These are phyloP conservation scores for Hydrolagus colliei DNA, from an alignment of 2,797 vertebrate genomes.

Conservation along the genomic window DNA sequence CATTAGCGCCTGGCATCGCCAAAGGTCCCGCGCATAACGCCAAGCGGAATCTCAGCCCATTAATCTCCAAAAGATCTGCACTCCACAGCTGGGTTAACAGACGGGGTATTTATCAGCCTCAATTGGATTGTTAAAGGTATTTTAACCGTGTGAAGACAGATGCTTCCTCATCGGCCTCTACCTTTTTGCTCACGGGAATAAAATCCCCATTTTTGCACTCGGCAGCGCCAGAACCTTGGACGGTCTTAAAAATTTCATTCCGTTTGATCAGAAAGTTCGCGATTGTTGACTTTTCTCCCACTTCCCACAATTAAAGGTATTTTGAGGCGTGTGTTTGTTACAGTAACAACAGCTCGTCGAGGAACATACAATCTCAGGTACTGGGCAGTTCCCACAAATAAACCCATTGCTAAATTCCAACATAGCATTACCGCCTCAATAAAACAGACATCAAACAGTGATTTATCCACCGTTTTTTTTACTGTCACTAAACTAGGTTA, in stretches of 20 bases:
- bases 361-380: background rate
- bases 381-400: background rate
- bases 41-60: too few species aligned
- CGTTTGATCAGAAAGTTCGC: background rate
- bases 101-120: too few species aligned
- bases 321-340: background rate
- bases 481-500: background rate
- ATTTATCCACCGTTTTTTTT: slow-evolving; percentile 1
- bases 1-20: too few species aligned
- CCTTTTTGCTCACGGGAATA: background rate
- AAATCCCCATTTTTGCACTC: background rate
- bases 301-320: background rate
- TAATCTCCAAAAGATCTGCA: too few species aligned
- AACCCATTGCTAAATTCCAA: background rate
- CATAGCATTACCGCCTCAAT: background rate
- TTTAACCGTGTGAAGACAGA: background rate
- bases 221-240: background rate
- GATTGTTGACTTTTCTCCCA: background rate
- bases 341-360: background rate
- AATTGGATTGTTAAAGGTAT: background rate
- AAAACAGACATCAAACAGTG: background rate
- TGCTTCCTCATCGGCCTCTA: background rate
- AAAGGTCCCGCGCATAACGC: too few species aligned
- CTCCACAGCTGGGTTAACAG: too few species aligned
- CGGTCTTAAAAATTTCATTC: background rate